These are phyloP conservation scores for Mesorhabditis spiculigera DNA, from an alignment of 2,888 invertebrate species.

Conservation along the genomic window DNA sequence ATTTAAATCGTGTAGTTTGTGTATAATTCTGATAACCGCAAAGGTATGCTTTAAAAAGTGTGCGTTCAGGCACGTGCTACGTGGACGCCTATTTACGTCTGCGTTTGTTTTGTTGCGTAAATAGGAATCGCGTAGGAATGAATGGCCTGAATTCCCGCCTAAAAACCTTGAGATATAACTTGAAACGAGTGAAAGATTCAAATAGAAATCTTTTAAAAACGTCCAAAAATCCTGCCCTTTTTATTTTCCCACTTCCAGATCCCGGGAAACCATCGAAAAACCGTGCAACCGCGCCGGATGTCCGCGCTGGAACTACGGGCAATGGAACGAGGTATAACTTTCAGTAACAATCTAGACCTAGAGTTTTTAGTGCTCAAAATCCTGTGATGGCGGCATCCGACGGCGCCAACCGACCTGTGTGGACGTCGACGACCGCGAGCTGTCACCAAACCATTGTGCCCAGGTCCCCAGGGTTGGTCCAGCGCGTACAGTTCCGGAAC, in stretches of 20 bases:
- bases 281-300: slow-evolving; percentile 54
- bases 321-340: slow-evolving; percentile 46
- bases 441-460: slow-evolving; percentile 34
- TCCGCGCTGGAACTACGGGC: slow-evolving; percentile 53
- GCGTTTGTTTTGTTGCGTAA: no score
- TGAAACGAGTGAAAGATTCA: no score
- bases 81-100: no score
- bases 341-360: slow-evolving; percentile 2
- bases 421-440: slow-evolving; percentile 58
- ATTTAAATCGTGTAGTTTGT: no score
- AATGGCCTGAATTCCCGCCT: no score
- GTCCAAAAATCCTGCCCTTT: no score
- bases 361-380: slow-evolving; percentile 59
- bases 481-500: background rate
- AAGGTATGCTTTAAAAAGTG: no score
- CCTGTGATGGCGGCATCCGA: slow-evolving; percentile 61
- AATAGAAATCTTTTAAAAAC: no score
- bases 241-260: background rate
- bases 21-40: no score
- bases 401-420: slow-evolving; percentile 60
- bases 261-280: slow-evolving; percentile 21
- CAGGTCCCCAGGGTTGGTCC: background rate
- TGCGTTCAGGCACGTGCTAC: no score
- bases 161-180: no score
- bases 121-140: no score